A percentile compares a stretch with the other conserved stretches of the same genome.
phyloP scores from a whole-genome alignment of 2,797 vertebrate genomes.

The Salarias fasciatus region DNA sequence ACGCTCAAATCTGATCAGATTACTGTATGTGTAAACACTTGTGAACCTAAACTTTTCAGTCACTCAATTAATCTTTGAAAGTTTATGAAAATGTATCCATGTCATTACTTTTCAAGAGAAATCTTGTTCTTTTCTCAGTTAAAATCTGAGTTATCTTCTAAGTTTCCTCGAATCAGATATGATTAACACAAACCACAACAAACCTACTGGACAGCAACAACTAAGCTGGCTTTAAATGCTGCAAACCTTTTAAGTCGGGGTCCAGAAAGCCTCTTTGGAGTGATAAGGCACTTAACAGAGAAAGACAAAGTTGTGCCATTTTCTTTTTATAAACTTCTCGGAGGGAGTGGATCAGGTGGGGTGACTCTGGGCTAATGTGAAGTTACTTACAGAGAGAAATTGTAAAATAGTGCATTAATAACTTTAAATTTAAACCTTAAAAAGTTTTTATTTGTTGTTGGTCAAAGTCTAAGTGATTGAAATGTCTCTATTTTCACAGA shows the following conservation, averaged over 20 bases:
- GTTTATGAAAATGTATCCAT: no score
- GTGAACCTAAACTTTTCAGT: no score
- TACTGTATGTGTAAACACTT: not conserved
- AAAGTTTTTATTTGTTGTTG: no score
- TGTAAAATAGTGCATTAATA: no score
- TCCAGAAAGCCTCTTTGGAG: not conserved
- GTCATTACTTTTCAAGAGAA: no score
- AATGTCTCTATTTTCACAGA: no score
- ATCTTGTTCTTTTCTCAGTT: no score
- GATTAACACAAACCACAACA: not conserved
- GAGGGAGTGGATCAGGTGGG: not conserved
- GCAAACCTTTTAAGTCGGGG: not conserved
- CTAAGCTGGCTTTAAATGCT: not conserved
- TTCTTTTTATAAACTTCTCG: not conserved
- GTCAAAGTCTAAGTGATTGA: no score
- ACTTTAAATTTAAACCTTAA: no score
- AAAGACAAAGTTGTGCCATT: not conserved
- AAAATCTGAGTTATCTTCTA: not conserved
- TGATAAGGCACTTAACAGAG: not conserved
- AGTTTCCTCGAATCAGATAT: not conserved
- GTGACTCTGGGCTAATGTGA: no score
- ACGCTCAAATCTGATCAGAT: not conserved
- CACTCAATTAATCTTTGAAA: no score
- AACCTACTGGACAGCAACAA: not conserved
- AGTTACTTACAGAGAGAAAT: no score